phyloP scores from a whole-genome alignment of 2,113 vertebrate genomes.

The Scatophagus argus region DNA sequence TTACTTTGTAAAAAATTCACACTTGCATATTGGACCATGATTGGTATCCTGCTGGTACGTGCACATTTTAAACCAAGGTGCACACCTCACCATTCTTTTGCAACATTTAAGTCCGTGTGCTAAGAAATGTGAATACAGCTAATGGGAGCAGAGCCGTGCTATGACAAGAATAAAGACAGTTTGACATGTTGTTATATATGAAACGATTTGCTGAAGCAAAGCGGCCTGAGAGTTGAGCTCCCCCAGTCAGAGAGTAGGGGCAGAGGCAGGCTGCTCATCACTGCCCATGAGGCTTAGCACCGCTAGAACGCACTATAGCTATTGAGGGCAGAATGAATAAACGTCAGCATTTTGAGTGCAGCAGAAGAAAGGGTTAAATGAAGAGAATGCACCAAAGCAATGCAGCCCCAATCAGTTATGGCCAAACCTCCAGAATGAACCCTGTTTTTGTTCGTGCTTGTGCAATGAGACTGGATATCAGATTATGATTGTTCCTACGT shows the following conservation, averaged over 20 bases:
- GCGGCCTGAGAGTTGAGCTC: too few relatives aligned
- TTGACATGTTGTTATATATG: background rate
- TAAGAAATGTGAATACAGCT: background rate
- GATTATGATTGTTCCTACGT: conserved; percentile 45
- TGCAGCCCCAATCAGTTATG: background rate
- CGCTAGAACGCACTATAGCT: too few relatives aligned
- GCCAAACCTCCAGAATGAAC: background rate
- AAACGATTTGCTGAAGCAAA: too few relatives aligned
- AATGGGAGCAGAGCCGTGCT: background rate
- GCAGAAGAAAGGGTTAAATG: background rate
- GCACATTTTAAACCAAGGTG: background rate
- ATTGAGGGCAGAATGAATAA: too few relatives aligned
- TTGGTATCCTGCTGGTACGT: too few relatives aligned
- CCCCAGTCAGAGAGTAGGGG: too few relatives aligned
- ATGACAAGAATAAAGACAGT: background rate
- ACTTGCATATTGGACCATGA: too few relatives aligned
- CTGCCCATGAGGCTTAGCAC: too few relatives aligned
- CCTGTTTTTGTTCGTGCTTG: background rate
- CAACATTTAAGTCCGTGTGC: background rate
- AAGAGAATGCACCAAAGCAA: background rate
- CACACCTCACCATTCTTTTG: background rate
- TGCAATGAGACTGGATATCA: background rate
- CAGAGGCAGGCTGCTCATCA: too few relatives aligned
- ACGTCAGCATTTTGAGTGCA: too few relatives aligned
- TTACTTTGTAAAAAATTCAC: too few relatives aligned